Base-by-base conservation (phyloP, 23 tunicate genomes). In the Trididemnum nubilum region DNA sequence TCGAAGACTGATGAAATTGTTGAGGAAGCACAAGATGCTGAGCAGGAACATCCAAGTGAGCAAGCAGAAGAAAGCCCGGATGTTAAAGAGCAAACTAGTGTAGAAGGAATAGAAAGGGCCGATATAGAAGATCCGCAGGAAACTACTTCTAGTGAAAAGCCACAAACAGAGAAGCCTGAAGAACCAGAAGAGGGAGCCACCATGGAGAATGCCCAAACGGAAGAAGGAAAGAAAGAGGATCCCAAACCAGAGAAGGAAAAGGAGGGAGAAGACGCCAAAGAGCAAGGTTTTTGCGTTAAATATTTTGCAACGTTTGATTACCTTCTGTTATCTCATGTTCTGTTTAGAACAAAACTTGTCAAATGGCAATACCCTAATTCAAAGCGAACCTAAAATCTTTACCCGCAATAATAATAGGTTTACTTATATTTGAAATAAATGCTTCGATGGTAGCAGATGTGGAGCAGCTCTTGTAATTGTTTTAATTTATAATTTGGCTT, bases 161-260 rank as follows among this genome's bases (percentile, higher is more conserved):
- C 5, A 61, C 15, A 28, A 15, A 65, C 76, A 61, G 82, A 76
- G 26, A 5, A 26, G 60, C 28, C 3, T 7, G 36, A 76, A 28
- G 82, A 40, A 64, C 40, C 39, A 1, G 76, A 36, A 76, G 37
- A 60, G 15, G 71, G 2, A 38, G 58, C 39, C 7, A 27, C 36
- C 31, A n/a, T 51, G 54, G 30, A 52, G 9, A 36, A 77, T 7
- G 2, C 23, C 18, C 25, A 2, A 52, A 15, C 35, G 19, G 23
- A 64, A 2, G 33, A 64, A 40, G 82, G 65, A 32, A 83, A 35
- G 0, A 54, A 26, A 19, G 27, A 39, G 33, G 72, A 50, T 65
- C 59, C 21, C 18, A 35, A 36, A 81, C 5, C 39, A 7, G 83
- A 60, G 5, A n/a, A 25, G 24, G 65, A 65, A 71, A 40, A 18